Base-by-base conservation (phyloP, 2,113 vertebrate genomes). In the Pluvianellus socialis region DNA sequence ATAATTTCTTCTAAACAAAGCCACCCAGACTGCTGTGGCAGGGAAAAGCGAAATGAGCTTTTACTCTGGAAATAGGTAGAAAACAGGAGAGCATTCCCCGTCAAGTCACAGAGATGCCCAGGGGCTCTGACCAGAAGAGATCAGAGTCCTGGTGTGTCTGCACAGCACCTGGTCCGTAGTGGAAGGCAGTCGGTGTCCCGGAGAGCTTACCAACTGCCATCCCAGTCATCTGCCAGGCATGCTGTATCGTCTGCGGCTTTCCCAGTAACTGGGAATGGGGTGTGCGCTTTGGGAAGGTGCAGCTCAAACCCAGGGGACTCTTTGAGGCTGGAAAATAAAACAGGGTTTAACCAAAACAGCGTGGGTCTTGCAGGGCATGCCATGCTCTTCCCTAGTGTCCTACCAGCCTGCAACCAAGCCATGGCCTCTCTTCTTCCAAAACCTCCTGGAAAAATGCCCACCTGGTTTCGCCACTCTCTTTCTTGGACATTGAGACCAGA, bases 161-260 rank as follows among this genome's bases (percentile, higher is more conserved):
- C 47, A 49, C 42, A 35, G 55, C 0, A 1, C 52, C 42, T 0
- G 0, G 22, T 24, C 33, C 2, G 0, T 1, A 2, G 50, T 20
- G 26, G 22, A 32, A 81, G 47, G 42, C 61, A 38, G 19, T 11
- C 0, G 0, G n/a, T 75, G 71, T 8, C 40, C 28, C 0, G 0
- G 58, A 56, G 27, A 61, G 35, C 18, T 84, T 38, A 11, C 24
- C 27, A 42, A 6, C 14, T 53, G 11, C 42, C 33, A 50, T 3
- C 47, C 35, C 77, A 66, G 21, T 12, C 3, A 0, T 27, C 67
- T 66, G 50, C 28, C 83, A 56, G 49, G 52, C 44, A 79, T 3
- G 1, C 24, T 33, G 23, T 6, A 12, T 3, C 9, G 53, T 50
- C 90, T 85, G 49, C 77, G 75, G 40, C 44, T 82, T 72, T 85